These are phyloP conservation scores for Drosophila truncata DNA, from an alignment of 1,140 invertebrate species.

Conservation along the genomic window DNA sequence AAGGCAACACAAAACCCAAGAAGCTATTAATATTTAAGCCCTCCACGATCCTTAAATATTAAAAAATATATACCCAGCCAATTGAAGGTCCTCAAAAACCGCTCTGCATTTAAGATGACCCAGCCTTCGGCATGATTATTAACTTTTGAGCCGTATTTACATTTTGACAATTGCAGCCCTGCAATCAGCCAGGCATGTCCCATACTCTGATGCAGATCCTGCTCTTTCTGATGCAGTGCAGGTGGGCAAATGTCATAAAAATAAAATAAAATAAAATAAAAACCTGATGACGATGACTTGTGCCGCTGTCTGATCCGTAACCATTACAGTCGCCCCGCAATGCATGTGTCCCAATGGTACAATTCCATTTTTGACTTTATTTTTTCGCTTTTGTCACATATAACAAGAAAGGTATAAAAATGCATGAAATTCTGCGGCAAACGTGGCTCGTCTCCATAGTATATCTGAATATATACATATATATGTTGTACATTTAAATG, in stretches of 20 bases:
- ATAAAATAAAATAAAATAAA: slow-evolving; percentile 58
- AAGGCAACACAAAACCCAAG: background rate
- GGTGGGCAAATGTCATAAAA: slow-evolving; percentile 51
- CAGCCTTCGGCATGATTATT: slow-evolving; percentile 44
- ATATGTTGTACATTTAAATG: slow-evolving; percentile 74
- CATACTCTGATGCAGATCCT: background rate
- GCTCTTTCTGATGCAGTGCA: slow-evolving; percentile 8
- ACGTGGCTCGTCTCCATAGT: slow-evolving; percentile 18
- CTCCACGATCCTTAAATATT: background rate
- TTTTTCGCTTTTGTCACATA: slow-evolving; percentile 42
- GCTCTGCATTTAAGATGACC: slow-evolving; percentile 15
- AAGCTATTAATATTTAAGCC: background rate
- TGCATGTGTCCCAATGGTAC: slow-evolving; percentile 62
- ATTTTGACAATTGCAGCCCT: slow-evolving; percentile 43
- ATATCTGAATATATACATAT: slow-evolving; percentile 34
- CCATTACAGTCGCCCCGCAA: slow-evolving; percentile 12
- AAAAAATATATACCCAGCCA: background rate
- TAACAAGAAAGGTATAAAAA: slow-evolving; percentile 45
- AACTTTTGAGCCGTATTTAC: slow-evolving; percentile 43
- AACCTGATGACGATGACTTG: slow-evolving; percentile 81
- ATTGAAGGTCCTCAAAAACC: background rate
- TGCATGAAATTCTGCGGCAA: slow-evolving; percentile 53
- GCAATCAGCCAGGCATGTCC: slow-evolving; percentile 34
- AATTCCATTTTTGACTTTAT: slow-evolving; percentile 54
- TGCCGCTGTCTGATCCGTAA: slow-evolving; percentile 66